A percentile compares a stretch with the other conserved stretches of the same genome.
These are phyloP conservation scores for Caenorhabditis briggsae DNA, from an alignment of 1,140 invertebrate species.

Conservation along the genomic window DNA sequence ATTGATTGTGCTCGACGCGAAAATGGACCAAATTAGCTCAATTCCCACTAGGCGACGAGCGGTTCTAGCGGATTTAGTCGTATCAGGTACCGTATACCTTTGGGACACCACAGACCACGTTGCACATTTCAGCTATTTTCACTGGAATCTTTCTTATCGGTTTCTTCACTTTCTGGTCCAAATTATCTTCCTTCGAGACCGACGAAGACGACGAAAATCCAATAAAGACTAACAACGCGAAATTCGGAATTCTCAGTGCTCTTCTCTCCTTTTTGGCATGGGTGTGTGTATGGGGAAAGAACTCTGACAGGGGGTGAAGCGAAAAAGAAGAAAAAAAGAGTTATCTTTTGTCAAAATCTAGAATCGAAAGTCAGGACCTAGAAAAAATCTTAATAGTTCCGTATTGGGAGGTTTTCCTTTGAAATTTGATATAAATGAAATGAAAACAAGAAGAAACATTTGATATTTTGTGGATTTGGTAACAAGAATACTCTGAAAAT, in stretches of 20 bases:
- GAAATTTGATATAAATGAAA: constrained; percentile 18
- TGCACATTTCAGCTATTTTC: constrained; percentile 47
- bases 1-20: constrained; percentile 43
- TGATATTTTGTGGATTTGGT: not conserved
- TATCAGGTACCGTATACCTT: constrained; percentile 13
- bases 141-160: constrained; percentile 53
- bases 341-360: constrained; percentile 45
- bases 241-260: constrained; percentile 58
- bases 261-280: constrained; percentile 49
- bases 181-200: constrained; percentile 45
- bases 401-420: not conserved
- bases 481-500: not conserved
- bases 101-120: not conserved
- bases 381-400: not conserved
- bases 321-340: not conserved
- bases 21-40: constrained; percentile 57
- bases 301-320: too few relatives aligned
- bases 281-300: not conserved
- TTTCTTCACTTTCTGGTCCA: constrained; percentile 61
- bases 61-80: constrained; percentile 54
- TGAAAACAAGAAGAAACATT: not conserved
- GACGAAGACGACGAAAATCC: constrained; percentile 54
- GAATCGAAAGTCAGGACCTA: not conserved
- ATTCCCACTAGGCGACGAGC: constrained; percentile 55
- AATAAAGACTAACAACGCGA: constrained; percentile 57